A percentile compares a stretch with the other conserved stretches of the same genome.
Conservation (phyloP, 2,113 vertebrate genomes). For the Barbus barbus region DNA sequence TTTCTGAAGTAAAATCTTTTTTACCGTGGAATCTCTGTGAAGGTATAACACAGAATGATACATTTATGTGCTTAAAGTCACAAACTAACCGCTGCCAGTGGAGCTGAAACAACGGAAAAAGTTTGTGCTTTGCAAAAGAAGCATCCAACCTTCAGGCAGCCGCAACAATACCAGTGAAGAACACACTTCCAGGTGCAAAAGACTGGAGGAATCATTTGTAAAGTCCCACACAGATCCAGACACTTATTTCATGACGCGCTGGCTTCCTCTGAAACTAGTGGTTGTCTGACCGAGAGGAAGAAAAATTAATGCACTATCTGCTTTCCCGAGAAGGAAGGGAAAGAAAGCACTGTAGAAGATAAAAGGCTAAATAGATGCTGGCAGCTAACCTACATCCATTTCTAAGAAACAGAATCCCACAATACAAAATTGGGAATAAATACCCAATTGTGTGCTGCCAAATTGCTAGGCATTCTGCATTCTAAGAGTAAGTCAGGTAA, state of each 20-base stretch:
- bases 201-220: constrained; percentile 5
- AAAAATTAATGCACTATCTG: constrained; percentile 18
- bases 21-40: not conserved
- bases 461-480: not conserved
- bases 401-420: not conserved
- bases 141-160: not conserved
- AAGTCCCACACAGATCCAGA: constrained; percentile 37
- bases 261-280: constrained; percentile 27
- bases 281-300: constrained; percentile 16
- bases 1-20: not conserved
- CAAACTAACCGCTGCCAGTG: not conserved
- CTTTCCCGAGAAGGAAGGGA: constrained; percentile 16
- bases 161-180: constrained; percentile 1
- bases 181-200: constrained; percentile 30
- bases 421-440: constrained; percentile 2
- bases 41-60: not conserved
- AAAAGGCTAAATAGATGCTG: constrained; percentile 11
- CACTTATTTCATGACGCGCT: constrained; percentile 21
- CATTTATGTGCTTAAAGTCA: constrained; percentile 14
- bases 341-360: constrained; percentile 8
- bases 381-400: constrained; percentile 20
- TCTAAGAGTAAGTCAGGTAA: constrained; percentile 1
- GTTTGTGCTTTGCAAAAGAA: not conserved
- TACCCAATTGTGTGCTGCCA: not conserved
- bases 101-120: not conserved